Evolutionary conservation across 53 echinoderm and acorn worm genomes (phyloP), one percentile per base, ranked within the genome.

Genomic region (Antedon mediterranea): DNA sequence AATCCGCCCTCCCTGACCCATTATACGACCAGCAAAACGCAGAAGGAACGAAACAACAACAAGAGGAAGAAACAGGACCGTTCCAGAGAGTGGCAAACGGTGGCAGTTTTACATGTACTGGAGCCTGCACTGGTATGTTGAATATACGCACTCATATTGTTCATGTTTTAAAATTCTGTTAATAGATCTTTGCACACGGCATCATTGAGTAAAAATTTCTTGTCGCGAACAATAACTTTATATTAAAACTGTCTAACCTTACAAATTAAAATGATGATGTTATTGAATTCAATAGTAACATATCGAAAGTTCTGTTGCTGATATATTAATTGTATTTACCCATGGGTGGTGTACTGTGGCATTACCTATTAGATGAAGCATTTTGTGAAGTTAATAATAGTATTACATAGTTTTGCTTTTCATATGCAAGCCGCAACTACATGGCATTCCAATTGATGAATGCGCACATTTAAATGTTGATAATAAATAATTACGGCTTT

Each of bases 31-130:
- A 34, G 0, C 73, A 28, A 23, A 73, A 43, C 0, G 78, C 31
- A 0, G 34, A 71, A n/a, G 23, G 57, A 8, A 57, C 7, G 23
- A 8, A 57, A 23, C 6, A 76, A 0, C 71, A 43, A 0, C 32
- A 32, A 32, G 77, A 33, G 0, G 71, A 72, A 34, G 79, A 82
- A 41, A 91, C 91, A 11, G 95, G 91, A 4, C 73, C 81, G 28
- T 94, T 94, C 70, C 87, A 87, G 31, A 76, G 95, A 28, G 85
- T 91, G 31, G 84, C 89, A 32, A 85, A 83, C 28, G 91, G 95
- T 15, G 89, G 85, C 5, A 94, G 95, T 77, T 94, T 94, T 74
- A 87, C 85, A 5, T 94, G 95, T 71, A 89, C 86, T 32, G 74
- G 80, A 7, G 73, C 73, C 0, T 89, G 90, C 72, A 87, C 82